Conservation (phyloP, 2,797 vertebrate genomes). For the Cuniculus paca region DNA sequence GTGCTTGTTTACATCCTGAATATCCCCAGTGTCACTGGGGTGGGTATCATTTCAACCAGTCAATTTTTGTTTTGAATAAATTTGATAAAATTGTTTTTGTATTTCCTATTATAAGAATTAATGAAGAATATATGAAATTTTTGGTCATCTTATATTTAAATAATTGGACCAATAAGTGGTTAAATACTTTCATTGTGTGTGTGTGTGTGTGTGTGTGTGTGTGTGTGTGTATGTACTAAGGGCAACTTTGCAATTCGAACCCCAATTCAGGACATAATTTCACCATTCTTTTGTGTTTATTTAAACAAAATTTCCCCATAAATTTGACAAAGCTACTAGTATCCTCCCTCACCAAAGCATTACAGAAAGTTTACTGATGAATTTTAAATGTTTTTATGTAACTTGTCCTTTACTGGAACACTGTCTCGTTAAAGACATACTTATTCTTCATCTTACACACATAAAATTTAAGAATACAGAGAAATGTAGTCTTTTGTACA, state of each 20-base stretch:
- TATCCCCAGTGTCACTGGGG: background rate
- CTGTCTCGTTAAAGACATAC: background rate
- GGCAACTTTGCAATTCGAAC: background rate
- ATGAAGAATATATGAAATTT: background rate
- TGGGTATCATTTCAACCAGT: background rate
- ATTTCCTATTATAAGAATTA: background rate
- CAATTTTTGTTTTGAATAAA: background rate
- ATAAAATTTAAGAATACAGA: background rate
- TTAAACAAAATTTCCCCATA: constrained; percentile 1
- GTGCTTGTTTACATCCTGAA: background rate
- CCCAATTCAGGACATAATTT: background rate
- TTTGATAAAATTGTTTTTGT: background rate
- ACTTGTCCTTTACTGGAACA: background rate
- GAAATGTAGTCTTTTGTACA: background rate
- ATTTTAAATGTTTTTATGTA: background rate
- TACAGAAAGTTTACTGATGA: background rate
- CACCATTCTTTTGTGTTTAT: background rate
- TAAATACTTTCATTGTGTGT: background rate
- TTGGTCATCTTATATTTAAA: background rate
- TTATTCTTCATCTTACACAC: background rate
- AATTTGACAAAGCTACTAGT: background rate
- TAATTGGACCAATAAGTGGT: background rate
- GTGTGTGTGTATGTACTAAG: background rate
- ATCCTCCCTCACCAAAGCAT: background rate
- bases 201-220: background rate